Conservation (phyloP, 2,888 invertebrate species). For the Trilocha varians region DNA sequence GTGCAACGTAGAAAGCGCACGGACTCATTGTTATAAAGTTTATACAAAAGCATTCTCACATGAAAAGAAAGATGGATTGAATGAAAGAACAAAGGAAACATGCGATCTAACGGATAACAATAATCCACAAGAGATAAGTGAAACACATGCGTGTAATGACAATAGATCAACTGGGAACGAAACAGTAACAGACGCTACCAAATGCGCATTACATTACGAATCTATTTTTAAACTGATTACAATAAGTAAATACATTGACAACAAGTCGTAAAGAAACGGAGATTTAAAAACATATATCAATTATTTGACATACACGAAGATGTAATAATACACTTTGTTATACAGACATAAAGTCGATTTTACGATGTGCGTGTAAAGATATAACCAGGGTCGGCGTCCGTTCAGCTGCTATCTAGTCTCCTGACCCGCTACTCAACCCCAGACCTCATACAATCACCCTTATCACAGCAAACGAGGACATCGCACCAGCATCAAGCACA, state of each 20-base stretch:
- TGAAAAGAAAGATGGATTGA: conserved; percentile 5
- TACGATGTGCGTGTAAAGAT: neutral
- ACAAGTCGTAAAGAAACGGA: neutral
- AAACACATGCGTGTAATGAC: conserved; percentile 5
- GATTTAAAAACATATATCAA: neutral
- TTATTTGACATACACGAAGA: neutral
- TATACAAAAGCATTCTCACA: conserved; percentile 5
- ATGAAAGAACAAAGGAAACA: conserved; percentile 7
- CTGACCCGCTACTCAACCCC: conserved; percentile 57
- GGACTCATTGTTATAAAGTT: neutral
- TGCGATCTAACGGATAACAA: conserved; percentile 7
- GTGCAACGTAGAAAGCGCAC: no score
- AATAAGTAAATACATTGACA: neutral
- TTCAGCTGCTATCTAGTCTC: conserved; percentile 55
- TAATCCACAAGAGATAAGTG: conserved; percentile 7
- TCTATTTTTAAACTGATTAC: neutral
- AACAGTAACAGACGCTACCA: neutral
- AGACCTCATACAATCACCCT: conserved; percentile 39
- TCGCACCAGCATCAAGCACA: conserved; percentile 41
- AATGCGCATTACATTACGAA: neutral
- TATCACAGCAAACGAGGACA: conserved; percentile 65
- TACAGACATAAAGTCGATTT: neutral
- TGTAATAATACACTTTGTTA: neutral
- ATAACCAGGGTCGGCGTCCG: conserved; percentile 44
- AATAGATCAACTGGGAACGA: conserved; percentile 3